These are phyloP conservation scores for Drosophila dunni DNA, from an alignment of 1,140 invertebrate genomes.

Conservation along the genomic window DNA sequence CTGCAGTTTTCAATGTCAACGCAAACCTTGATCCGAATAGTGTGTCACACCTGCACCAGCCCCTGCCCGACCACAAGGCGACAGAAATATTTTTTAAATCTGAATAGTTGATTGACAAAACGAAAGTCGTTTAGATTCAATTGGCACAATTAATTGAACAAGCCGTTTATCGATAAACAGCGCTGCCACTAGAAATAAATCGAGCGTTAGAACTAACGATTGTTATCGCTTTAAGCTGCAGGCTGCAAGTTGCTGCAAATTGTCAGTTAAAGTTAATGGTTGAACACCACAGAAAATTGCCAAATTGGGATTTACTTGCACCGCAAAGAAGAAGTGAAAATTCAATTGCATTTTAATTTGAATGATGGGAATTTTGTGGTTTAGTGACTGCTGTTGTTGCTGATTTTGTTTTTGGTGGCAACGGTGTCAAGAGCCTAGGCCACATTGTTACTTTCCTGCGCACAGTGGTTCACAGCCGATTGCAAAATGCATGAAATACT, in stretches of 20 bases:
- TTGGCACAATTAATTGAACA: not conserved
- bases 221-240: constrained; percentile 19
- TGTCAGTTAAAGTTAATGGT: constrained; percentile 8
- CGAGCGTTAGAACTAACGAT: constrained; percentile 13
- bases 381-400: constrained; percentile 23
- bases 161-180: constrained; percentile 21
- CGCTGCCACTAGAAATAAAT: not conserved
- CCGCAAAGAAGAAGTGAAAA: constrained; percentile 69
- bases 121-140: constrained; percentile 16
- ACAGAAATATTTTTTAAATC: constrained; percentile 62
- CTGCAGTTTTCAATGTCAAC: constrained; percentile 77
- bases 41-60: not conserved
- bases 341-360: constrained; percentile 81
- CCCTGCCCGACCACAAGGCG: constrained; percentile 15
- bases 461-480: constrained; percentile 41
- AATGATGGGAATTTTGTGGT: constrained; percentile 75
- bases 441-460: constrained; percentile 61
- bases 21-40: constrained; percentile 71
- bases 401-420: constrained; percentile 28
- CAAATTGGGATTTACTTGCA: constrained; percentile 19
- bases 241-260: constrained; percentile 12
- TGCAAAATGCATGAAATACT: not conserved
- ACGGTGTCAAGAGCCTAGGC: constrained; percentile 70
- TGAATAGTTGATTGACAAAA: constrained; percentile 37
- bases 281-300: constrained; percentile 3